phyloP scores from a whole-genome alignment of 2,113 vertebrate species.

The Columba janthina region DNA sequence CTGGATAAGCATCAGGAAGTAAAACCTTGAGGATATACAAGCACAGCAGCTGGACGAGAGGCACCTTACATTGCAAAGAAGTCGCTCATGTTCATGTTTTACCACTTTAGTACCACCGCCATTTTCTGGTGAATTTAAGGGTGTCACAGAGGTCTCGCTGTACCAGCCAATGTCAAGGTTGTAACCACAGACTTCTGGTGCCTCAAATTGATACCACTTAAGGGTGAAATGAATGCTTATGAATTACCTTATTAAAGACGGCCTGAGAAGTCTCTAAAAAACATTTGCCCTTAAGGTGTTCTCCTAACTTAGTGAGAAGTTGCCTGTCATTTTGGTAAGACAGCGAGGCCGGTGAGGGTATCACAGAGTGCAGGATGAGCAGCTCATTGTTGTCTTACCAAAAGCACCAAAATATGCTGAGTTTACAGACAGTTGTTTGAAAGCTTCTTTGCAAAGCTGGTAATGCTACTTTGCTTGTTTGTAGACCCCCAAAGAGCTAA shows the following conservation, averaged over 20 bases:
- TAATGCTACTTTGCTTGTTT: not conserved
- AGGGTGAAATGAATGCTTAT: not conserved
- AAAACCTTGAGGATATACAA: not conserved
- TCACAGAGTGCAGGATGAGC: not conserved
- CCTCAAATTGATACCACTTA: not conserved
- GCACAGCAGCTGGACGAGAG: not conserved
- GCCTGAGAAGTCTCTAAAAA: not conserved
- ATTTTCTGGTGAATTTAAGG: not conserved
- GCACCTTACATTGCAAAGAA: not conserved
- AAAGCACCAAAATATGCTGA: not conserved
- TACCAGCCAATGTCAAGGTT: not conserved
- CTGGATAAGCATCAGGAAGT: not conserved
- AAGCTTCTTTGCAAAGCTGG: not conserved
- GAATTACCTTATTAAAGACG: not conserved
- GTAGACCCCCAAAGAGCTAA: not conserved
- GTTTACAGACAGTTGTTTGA: not conserved
- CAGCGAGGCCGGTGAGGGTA: rapidly evolving
- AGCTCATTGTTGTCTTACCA: not conserved
- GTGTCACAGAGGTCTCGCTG: not conserved
- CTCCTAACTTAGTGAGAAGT: not conserved
- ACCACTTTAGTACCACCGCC: not conserved
- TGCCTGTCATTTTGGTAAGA: not conserved
- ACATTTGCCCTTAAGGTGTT: not conserved
- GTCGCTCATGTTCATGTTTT: not conserved
- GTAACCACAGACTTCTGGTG: not conserved